A percentile compares a stretch with the other conserved stretches of the same genome.
These are phyloP conservation scores for Heliconius charithonia DNA, from an alignment of 2,888 invertebrate species.

Conservation along the genomic window DNA sequence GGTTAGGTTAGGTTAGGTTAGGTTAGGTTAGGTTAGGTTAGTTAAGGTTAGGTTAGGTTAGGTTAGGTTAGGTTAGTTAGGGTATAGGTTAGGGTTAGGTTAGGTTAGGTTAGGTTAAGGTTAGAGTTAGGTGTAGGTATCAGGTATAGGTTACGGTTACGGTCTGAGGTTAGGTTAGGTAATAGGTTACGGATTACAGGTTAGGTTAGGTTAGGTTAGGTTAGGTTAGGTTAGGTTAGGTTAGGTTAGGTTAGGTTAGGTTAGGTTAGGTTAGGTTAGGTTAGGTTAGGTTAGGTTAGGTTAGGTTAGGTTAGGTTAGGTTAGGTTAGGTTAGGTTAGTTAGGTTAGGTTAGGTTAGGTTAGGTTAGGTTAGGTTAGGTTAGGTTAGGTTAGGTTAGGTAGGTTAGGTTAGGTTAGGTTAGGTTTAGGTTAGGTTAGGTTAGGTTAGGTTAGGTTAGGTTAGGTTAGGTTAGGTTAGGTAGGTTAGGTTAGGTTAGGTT, in stretches of 20 bases:
- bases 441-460: slow-evolving; percentile 39
- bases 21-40: slow-evolving; percentile 44
- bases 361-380: slow-evolving; percentile 37
- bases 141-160: background rate
- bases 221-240: slow-evolving; percentile 12
- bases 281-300: slow-evolving; percentile 41
- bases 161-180: background rate
- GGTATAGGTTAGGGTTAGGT: slow-evolving; percentile 31
- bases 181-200: slow-evolving; percentile 19
- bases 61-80: slow-evolving; percentile 25
- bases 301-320: slow-evolving; percentile 40
- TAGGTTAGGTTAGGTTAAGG: slow-evolving; percentile 8
- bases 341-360: slow-evolving; percentile 38
- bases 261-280: slow-evolving; percentile 42
- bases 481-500: too few species aligned
- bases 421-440: slow-evolving; percentile 25
- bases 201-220: slow-evolving; percentile 19
- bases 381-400: too few species aligned
- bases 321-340: slow-evolving; percentile 34
- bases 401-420: too few species aligned
- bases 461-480: slow-evolving; percentile 38
- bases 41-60: slow-evolving; percentile 35
- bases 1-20: slow-evolving; percentile 45
- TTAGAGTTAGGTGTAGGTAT: background rate
- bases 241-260: slow-evolving; percentile 45